These are phyloP conservation scores for Drosophila albomicans DNA, from an alignment of 1,140 invertebrate genomes.

Conservation along the genomic window DNA sequence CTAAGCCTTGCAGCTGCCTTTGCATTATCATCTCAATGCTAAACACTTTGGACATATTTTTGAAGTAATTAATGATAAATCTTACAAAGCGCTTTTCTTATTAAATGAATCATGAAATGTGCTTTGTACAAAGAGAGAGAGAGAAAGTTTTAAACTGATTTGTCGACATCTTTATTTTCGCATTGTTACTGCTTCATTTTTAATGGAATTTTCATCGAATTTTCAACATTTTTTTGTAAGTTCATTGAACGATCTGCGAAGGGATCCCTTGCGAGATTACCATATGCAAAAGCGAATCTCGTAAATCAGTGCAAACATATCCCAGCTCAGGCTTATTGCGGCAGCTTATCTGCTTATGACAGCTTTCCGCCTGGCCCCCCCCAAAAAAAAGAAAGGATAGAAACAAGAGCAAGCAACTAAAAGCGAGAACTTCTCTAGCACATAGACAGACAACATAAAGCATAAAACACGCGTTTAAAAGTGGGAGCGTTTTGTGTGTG, in stretches of 20 bases:
- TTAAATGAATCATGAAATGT: neutral
- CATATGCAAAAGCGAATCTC: slow-evolving; percentile 83
- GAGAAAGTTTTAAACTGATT: neutral
- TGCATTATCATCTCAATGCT: neutral
- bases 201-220: slow-evolving; percentile 11
- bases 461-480: slow-evolving; percentile 75
- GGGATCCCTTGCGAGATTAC: slow-evolving; percentile 69
- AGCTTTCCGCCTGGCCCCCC: slow-evolving; percentile 70
- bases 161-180: slow-evolving; percentile 8
- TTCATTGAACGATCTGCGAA: slow-evolving; percentile 66
- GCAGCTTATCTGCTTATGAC: slow-evolving; percentile 84
- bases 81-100: neutral
- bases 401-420: neutral
- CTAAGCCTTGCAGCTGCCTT: neutral
- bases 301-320: slow-evolving; percentile 84
- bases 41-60: neutral
- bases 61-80: slow-evolving; percentile 1
- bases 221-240: slow-evolving; percentile 46
- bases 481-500: slow-evolving; percentile 16
- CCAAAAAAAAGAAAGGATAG: slow-evolving; percentile 13
- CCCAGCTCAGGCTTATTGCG: slow-evolving; percentile 82
- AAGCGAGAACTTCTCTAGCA: slow-evolving; percentile 40
- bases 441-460: slow-evolving; percentile 78
- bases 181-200: neutral
- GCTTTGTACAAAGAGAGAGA: neutral